Conservation (phyloP, 2,888 invertebrate species). For the Phalera bucephala region DNA sequence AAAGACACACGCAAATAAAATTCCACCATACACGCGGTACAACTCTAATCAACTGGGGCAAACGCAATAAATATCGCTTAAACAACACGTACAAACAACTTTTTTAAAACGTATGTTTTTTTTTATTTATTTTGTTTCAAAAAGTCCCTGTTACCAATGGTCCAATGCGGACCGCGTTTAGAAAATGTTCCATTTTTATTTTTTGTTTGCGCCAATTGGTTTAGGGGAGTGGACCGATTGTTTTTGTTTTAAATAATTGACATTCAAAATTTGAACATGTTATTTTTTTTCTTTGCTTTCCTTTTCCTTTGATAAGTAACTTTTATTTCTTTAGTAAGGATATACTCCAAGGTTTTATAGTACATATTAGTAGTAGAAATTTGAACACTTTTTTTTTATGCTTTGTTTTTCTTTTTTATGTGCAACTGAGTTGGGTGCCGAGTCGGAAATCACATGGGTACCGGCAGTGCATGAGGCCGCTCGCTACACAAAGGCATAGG, state of each 20-base stretch:
- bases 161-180: background rate
- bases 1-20: background rate
- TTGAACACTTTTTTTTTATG: background rate
- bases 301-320: too few relatives aligned
- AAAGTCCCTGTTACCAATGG: background rate
- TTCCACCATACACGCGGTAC: background rate
- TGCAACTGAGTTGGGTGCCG: too few relatives aligned
- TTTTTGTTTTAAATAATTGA: background rate
- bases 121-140: too few relatives aligned
- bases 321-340: too few relatives aligned
- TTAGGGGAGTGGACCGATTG: background rate
- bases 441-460: too few relatives aligned
- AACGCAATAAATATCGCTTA: slow-evolving; percentile 34
- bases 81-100: slow-evolving; percentile 28
- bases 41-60: background rate
- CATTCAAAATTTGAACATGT: background rate
- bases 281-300: too few relatives aligned
- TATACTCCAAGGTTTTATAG: too few relatives aligned
- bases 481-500: too few relatives aligned
- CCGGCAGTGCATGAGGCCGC: too few relatives aligned
- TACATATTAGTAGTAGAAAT: too few relatives aligned
- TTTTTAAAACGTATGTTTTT: slow-evolving; percentile 22
- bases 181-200: slow-evolving; percentile 4
- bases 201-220: too few relatives aligned
- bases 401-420: background rate